Percentiles rank a stretch among this genome's conserved stretches.
Evolutionary conservation across 2,113 vertebrate species (phyloP).

Genomic region (Sylvilagus bachmani): DNA sequence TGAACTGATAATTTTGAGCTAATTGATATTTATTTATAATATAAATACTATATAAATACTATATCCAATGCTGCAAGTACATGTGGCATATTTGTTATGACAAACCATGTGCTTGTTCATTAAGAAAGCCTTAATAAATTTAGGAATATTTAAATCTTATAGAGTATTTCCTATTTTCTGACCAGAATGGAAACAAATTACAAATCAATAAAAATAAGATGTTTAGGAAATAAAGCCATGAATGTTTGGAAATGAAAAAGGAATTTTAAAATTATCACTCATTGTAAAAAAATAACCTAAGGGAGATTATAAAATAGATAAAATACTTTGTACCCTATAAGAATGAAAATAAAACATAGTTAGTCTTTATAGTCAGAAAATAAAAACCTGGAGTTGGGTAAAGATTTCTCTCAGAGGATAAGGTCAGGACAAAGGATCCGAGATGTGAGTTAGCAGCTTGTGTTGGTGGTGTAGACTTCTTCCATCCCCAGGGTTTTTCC

Average conservation of each 20-base stretch:
- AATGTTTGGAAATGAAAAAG: neutral
- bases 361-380: no score
- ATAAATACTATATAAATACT: neutral
- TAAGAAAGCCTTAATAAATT: neutral
- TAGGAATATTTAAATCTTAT: neutral
- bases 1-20: neutral
- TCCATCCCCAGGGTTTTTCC: constrained; percentile 37
- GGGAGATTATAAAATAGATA: no score
- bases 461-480: constrained; percentile 62
- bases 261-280: neutral
- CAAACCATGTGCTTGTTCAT: neutral
- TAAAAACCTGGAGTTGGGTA: neutral
- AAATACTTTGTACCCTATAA: neutral
- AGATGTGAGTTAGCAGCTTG: neutral
- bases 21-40: neutral
- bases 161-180: neutral
- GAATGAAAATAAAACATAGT: neutral
- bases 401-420: neutral
- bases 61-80: neutral
- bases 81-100: neutral
- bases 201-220: neutral
- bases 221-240: neutral
- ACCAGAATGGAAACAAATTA: neutral
- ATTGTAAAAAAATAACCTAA: no score
- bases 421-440: neutral